Evolutionary conservation across 2,888 invertebrate species (phyloP).

Genomic region (Abrostola triplasia): DNA sequence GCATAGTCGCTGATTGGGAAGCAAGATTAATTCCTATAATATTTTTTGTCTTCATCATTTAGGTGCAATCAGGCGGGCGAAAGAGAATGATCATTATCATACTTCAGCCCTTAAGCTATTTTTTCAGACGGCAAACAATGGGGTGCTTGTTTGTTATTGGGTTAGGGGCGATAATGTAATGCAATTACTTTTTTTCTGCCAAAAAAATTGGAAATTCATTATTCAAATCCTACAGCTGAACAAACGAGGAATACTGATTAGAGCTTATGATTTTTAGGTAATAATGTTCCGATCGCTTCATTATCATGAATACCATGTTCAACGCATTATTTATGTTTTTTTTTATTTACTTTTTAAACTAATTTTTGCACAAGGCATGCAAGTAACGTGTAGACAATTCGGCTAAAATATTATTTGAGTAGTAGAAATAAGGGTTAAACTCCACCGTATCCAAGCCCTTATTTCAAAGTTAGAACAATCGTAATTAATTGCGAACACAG

Average conservation of each 20-base stretch:
- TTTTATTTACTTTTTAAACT: no score
- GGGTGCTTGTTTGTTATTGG: conserved; percentile 87
- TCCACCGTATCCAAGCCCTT: conserved; percentile 11
- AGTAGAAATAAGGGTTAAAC: background rate
- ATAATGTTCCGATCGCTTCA: conserved; percentile 29
- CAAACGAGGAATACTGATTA: conserved; percentile 79
- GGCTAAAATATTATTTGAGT: no score
- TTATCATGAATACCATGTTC: conserved; percentile 23
- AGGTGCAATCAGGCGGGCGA: conserved; percentile 83
- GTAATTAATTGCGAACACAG: conserved; percentile 36
- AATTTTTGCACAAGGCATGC: no score
- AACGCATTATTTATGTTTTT: conserved; percentile 26
- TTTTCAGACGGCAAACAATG: conserved; percentile 86
- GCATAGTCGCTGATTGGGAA: conserved; percentile 85
- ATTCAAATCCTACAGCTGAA: conserved; percentile 87
- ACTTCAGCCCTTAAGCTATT: conserved; percentile 88
- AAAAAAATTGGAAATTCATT: conserved; percentile 81
- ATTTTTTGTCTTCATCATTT: conserved; percentile 88
- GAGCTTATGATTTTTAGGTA: conserved; percentile 59
- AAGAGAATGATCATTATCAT: conserved; percentile 86
- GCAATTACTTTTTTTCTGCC: conserved; percentile 83
- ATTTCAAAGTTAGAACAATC: conserved; percentile 38
- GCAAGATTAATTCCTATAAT: conserved; percentile 85
- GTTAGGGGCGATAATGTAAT: conserved; percentile 88
- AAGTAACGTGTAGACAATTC: no score